Evolutionary conservation across 1,140 invertebrate species (phyloP).

Genomic region (Orchesella cincta): DNA sequence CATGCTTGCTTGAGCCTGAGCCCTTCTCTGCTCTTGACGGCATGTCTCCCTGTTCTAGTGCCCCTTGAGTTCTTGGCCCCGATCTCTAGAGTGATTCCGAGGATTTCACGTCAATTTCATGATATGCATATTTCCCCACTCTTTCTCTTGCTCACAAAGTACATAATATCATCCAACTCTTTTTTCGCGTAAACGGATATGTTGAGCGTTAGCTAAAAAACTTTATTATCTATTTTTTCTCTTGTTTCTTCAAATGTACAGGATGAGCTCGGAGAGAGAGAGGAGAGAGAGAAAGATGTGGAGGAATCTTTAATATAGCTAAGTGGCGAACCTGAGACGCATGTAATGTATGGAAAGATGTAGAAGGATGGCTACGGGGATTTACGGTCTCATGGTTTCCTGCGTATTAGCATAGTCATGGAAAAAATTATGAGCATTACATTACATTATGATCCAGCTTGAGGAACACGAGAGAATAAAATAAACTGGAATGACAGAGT

Average conservation of each 20-base stretch:
- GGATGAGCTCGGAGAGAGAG: too few species aligned
- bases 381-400: background rate
- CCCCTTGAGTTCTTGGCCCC: background rate
- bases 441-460: background rate
- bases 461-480: background rate
- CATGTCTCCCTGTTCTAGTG: background rate
- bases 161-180: too few species aligned
- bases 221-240: too few species aligned
- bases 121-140: too few species aligned
- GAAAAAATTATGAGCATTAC: background rate
- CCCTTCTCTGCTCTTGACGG: background rate
- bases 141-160: too few species aligned
- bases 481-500: background rate
- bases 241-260: too few species aligned
- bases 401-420: background rate
- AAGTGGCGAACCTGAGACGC: too few species aligned
- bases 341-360: background rate
- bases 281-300: too few species aligned
- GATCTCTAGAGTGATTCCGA: slow-evolving; percentile 19
- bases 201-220: too few species aligned
- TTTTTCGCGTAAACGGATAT: too few species aligned
- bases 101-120: slow-evolving; percentile 21
- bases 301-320: too few species aligned
- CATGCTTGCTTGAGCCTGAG: too few species aligned
- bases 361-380: background rate